Percentiles rank a stretch among this genome's conserved stretches.
Evolutionary conservation across 2,113 vertebrate species (phyloP).

Genomic region (Platysternon megacephalum): DNA sequence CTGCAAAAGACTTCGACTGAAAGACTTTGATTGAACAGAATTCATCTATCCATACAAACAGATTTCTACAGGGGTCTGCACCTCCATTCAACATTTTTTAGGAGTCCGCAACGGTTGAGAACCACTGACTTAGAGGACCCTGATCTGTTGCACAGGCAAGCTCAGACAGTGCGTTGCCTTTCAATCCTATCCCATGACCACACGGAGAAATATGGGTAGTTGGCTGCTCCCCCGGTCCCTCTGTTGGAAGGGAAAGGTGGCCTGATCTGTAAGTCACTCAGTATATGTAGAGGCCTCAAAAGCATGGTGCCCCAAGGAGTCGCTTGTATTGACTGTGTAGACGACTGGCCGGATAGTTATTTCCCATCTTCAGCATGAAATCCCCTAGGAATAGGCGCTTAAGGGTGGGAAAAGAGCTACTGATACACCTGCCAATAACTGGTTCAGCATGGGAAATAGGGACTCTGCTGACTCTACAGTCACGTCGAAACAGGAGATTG

Average conservation of each 20-base stretch:
- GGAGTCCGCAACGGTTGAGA: too few relatives aligned
- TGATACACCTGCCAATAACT: neutral
- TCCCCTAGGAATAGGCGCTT: too few relatives aligned
- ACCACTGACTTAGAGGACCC: too few relatives aligned
- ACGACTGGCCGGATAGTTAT: neutral
- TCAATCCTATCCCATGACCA: neutral
- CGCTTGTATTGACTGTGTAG: neutral
- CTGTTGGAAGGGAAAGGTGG: neutral
- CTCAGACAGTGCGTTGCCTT: neutral
- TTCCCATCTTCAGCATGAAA: too few relatives aligned
- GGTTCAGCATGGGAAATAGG: neutral
- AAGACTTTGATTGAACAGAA: too few relatives aligned
- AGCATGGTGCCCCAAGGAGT: neutral
- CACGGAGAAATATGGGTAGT: neutral
- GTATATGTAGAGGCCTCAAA: too few relatives aligned
- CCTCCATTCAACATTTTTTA: too few relatives aligned
- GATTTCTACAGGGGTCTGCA: too few relatives aligned
- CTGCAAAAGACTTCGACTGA: too few relatives aligned
- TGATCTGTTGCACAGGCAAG: too few relatives aligned
- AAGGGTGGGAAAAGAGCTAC: too few relatives aligned
- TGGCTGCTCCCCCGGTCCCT: neutral
- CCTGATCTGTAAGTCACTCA: neutral
- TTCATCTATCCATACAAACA: too few relatives aligned
- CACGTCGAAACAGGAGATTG: neutral
- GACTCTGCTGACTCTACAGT: neutral